These are phyloP conservation scores for Harpegnathos saltator DNA, from an alignment of 1,140 invertebrate genomes.

Conservation along the genomic window DNA sequence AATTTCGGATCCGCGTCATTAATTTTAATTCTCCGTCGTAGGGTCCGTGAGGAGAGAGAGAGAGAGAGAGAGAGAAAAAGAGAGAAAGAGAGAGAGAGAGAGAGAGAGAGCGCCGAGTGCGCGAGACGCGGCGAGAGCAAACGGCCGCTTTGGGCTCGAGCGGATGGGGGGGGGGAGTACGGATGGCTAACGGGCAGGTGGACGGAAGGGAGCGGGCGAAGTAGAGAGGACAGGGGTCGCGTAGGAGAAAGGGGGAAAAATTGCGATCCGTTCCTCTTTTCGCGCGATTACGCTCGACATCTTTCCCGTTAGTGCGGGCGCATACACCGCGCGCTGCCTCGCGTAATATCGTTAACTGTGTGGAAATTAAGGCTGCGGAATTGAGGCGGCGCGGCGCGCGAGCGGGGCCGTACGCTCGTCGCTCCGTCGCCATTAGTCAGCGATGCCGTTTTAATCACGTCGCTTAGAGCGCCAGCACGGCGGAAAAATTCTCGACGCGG, in stretches of 20 bases:
- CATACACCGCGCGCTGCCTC: background rate
- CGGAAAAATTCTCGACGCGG: constrained; percentile 24
- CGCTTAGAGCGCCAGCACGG: constrained; percentile 10
- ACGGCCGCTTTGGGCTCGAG: no score
- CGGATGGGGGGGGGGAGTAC: no score
- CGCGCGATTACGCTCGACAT: constrained; percentile 35
- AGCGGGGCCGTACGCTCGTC: background rate
- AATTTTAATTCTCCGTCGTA: constrained; percentile 45
- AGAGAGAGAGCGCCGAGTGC: no score
- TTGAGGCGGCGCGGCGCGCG: no score
- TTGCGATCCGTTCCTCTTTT: constrained; percentile 38
- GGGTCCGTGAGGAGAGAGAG: constrained; percentile 19
- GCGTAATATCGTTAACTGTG: constrained; percentile 36
- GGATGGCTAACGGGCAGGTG: background rate
- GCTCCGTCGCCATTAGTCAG: constrained; percentile 23
- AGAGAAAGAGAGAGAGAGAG: no score
- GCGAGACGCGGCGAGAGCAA: no score
- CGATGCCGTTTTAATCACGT: constrained; percentile 29
- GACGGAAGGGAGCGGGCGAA: background rate
- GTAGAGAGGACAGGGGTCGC: constrained; percentile 18
- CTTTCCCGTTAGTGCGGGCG: constrained; percentile 5
- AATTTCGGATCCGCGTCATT: constrained; percentile 42
- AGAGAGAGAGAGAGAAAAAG: no score
- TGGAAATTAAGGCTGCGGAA: constrained; percentile 41
- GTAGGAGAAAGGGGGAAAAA: constrained; percentile 55